A percentile compares a stretch with the other conserved stretches of the same genome.
These are phyloP conservation scores for Nothura maculosa DNA, from an alignment of 2,797 vertebrate species.

Conservation along the genomic window DNA sequence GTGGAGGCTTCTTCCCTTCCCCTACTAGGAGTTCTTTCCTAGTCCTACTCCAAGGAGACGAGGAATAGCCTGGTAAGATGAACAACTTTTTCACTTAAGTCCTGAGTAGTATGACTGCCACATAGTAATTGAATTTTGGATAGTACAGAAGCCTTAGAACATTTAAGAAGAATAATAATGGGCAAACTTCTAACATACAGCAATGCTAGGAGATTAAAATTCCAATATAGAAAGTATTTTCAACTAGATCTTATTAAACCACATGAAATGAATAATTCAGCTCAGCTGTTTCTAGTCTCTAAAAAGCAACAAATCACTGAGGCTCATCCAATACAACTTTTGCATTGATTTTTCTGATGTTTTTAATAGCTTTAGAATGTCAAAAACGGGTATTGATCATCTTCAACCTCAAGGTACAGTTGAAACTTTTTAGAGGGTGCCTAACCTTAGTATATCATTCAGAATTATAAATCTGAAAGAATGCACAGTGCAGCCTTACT, in stretches of 20 bases:
- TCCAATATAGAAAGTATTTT: slow-evolving; percentile 15
- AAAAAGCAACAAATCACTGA: not conserved
- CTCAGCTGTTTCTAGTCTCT: slow-evolving; percentile 2
- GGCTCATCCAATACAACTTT: not conserved
- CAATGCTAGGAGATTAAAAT: not conserved
- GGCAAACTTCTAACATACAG: not conserved
- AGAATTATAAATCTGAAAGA: not conserved
- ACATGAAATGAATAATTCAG: not conserved
- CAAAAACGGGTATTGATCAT: not conserved
- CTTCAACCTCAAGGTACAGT: not conserved
- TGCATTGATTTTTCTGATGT: not conserved
- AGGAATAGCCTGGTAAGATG: not conserved
- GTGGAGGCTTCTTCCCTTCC: not conserved
- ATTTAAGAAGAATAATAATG: not conserved
- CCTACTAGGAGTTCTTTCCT: too few relatives aligned
- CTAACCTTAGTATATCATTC: not conserved
- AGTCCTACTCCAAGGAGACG: too few relatives aligned
- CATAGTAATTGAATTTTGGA: not conserved
- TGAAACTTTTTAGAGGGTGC: not conserved
- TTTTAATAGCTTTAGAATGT: not conserved
- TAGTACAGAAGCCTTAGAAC: not conserved
- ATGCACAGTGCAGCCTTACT: not conserved
- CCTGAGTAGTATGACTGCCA: not conserved
- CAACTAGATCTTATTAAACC: slow-evolving; percentile 1
- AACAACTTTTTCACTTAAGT: not conserved